Conservation (phyloP, 2,888 invertebrate species). For the Psylliodes chrysocephalus region DNA sequence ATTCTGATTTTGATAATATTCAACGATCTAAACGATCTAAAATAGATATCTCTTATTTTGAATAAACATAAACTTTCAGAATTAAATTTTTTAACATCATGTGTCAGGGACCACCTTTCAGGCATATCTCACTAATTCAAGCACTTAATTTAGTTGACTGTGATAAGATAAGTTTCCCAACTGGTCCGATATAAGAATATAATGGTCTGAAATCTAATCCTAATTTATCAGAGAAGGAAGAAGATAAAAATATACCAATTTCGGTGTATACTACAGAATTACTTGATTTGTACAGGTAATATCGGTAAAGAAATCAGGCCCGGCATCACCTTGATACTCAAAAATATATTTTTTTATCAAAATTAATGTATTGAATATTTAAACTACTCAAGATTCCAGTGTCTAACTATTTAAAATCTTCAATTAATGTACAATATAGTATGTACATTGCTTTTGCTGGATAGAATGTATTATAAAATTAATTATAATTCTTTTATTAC, state of each 20-base stretch:
- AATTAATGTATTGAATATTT: no score
- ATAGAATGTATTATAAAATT: no score
- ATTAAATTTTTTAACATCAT: neutral
- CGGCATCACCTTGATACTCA: neutral
- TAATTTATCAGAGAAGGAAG: conserved; percentile 5
- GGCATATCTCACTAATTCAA: conserved; percentile 4
- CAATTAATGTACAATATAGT: no score
- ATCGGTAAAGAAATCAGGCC: neutral
- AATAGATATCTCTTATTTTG: no score
- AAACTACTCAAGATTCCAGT: no score
- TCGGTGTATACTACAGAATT: neutral
- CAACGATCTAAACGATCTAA: no score
- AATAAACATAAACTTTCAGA: neutral
- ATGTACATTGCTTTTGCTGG: no score
- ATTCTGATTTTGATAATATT: no score
- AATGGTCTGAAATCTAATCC: conserved; percentile 17
- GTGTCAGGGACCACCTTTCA: neutral
- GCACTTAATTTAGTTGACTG: conserved; percentile 16
- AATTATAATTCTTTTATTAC: no score
- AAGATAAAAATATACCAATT: conserved; percentile 12
- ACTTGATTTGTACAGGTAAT: conserved; percentile 9
- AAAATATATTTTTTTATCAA: no score
- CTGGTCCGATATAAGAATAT: neutral
- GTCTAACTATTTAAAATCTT: no score
- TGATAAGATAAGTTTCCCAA: neutral